These are phyloP conservation scores for Ephydatia muelleri DNA, from an alignment of 37 sponge, comb jelly and placozoan genomes.

Conservation along the genomic window DNA sequence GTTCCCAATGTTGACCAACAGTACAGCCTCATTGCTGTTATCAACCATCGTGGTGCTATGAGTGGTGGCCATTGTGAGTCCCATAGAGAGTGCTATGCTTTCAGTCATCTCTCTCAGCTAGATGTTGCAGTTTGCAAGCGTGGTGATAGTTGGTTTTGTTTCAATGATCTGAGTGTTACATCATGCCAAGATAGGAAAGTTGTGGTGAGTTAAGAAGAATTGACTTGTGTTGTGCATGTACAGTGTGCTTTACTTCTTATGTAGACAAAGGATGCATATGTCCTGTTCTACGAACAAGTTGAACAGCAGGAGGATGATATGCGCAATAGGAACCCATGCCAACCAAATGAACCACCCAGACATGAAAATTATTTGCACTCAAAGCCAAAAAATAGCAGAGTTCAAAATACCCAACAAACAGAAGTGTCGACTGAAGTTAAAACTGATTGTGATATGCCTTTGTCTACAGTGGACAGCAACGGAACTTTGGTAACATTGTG, in stretches of 20 bases:
- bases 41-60: not conserved
- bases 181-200: not conserved
- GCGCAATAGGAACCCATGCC: not conserved
- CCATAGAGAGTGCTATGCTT: not conserved
- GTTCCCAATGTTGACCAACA: not conserved
- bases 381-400: not conserved
- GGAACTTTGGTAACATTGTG: no score
- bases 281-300: not conserved
- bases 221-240: not conserved
- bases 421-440: not conserved
- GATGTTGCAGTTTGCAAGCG: not conserved
- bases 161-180: not conserved
- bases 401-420: not conserved
- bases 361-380: not conserved
- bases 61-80: not conserved
- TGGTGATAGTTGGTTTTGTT: not conserved
- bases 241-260: not conserved
- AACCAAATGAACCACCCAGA: not conserved
- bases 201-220: not conserved
- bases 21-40: not conserved
- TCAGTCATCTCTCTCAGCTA: not conserved
- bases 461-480: not conserved
- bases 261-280: conserved; percentile 1
- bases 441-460: not conserved
- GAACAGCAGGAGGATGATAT: not conserved